Evolutionary conservation across 2,113 vertebrate species (phyloP), one percentile per base, ranked within the genome.

Genomic region (Motacilla alba): DNA sequence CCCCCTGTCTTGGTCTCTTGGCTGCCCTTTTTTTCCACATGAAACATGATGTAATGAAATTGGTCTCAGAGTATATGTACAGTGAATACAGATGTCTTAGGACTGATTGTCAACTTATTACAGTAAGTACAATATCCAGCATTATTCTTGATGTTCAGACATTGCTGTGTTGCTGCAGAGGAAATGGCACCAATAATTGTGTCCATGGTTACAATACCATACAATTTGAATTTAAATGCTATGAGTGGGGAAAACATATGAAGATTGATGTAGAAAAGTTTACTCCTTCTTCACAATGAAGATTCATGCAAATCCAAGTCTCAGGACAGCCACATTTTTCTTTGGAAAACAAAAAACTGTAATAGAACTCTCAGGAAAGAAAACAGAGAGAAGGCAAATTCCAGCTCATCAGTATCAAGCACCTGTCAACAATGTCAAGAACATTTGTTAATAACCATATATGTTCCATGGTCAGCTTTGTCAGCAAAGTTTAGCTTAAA

Each of bases 1-100:
- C 63, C 63, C 43, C 83, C 43, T 94, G 30, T 44, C n/a, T 83
- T 85, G 43, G 20, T 89, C 41, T 89, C 64, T 72, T 87, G 60
- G 43, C 63, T 95, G 70, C 47, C 70, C 52, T 93, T 87, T 92
- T 68, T 94, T 86, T 62, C 56, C 26, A 81, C 47, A 64, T 33
- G 18, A 89, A 85, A 84, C 20, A 81, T 93, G 74, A 92, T 67
- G 74, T 92, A 89, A 93, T 93, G 49, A 87, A 93, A 95, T 75
- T 63, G 31, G 52, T 69, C 90, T 95, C 77, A 84, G 53, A 80
- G 41, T 5, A 5, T 47, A 50, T 10, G 26, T 47, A 69, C 0
- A 0, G 8, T 59, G 83, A 94, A 95, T 91, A 68, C 16, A 59
- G 44, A 87, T 90, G 37, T 43, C 39, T 73, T 49, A 23, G 63